Conservation (phyloP, 2,113 vertebrate species). For the Periophthalmodon schlosseri region DNA sequence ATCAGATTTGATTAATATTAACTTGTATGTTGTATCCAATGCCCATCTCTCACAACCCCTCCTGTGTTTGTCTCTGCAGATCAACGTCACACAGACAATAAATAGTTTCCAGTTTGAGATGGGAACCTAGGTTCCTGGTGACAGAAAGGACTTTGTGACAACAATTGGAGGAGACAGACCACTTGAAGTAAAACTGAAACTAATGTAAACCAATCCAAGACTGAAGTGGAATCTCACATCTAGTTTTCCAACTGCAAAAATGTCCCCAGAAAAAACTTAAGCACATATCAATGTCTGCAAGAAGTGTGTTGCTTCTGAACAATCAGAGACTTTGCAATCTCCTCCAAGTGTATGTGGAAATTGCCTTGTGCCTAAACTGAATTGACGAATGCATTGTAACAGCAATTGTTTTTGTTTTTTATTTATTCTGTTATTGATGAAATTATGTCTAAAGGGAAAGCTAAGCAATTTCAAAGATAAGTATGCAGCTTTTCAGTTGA, state of each 20-base stretch:
- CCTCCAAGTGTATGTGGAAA: constrained; percentile 87
- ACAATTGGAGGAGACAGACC: constrained; percentile 86
- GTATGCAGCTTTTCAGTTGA: constrained; percentile 84
- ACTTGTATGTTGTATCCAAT: background rate
- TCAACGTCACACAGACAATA: constrained; percentile 80
- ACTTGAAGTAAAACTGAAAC: constrained; percentile 87
- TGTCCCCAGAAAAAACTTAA: constrained; percentile 79
- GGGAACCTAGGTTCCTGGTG: constrained; percentile 88
- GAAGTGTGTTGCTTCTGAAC: constrained; percentile 92
- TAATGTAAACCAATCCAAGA: constrained; percentile 86
- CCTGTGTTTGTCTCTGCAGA: constrained; percentile 49
- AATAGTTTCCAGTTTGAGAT: constrained; percentile 84
- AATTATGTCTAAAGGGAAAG: constrained; percentile 95
- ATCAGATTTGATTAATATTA: background rate
- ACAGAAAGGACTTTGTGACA: constrained; percentile 90
- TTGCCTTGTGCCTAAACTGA: constrained; percentile 99
- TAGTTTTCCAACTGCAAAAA: constrained; percentile 81
- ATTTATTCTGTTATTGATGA: constrained; percentile 97
- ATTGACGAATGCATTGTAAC: constrained; percentile 99
- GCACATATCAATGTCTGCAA: constrained; percentile 87
- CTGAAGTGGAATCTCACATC: constrained; percentile 76
- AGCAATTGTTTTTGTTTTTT: constrained; percentile 84
- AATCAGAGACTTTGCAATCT: constrained; percentile 96
- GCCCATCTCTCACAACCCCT: background rate
- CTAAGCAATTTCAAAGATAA: constrained; percentile 83